These are phyloP conservation scores for Amphiprion clarkii DNA, from an alignment of 2,797 vertebrate species.

Conservation along the genomic window DNA sequence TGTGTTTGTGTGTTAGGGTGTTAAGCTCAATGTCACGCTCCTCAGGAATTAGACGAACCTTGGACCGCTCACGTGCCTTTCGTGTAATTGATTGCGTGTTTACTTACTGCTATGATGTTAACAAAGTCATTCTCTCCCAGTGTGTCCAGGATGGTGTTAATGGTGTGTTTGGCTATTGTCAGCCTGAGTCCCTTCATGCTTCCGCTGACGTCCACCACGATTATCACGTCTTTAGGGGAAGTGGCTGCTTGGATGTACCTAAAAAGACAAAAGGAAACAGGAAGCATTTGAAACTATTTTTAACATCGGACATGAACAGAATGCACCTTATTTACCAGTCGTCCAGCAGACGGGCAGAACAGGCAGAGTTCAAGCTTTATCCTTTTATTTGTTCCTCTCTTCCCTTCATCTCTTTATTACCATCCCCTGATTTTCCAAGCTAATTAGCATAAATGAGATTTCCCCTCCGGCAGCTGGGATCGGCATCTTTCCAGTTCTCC, in stretches of 20 bases:
- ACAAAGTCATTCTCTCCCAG: conserved; percentile 97
- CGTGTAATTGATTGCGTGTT: neutral
- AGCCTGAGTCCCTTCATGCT: conserved; percentile 96
- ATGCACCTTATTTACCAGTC: conserved; percentile 13
- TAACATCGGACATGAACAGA: neutral
- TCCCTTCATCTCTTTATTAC: conserved; percentile 65
- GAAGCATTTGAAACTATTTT: neutral
- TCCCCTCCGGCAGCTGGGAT: conserved; percentile 27
- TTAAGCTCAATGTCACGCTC: conserved; percentile 30
- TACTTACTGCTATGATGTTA: conserved; percentile 93
- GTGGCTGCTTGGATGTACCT: conserved; percentile 98
- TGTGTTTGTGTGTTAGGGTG: conserved; percentile 25
- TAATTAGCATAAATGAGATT: conserved; percentile 71
- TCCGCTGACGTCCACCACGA: conserved; percentile 94
- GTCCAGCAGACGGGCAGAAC: neutral
- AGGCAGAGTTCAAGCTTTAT: conserved; percentile 50
- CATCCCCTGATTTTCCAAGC: conserved; percentile 58
- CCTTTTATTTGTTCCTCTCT: conserved; percentile 65
- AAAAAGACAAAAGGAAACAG: conserved; percentile 13
- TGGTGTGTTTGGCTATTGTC: conserved; percentile 96
- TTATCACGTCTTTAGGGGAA: conserved; percentile 96
- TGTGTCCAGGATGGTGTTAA: conserved; percentile 93
- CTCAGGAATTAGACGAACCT: conserved; percentile 17
- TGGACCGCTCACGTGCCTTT: neutral
- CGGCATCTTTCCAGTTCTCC: conserved; percentile 11